Conservation (phyloP, 2,797 vertebrate genomes). For the Geotrypetes seraphini region DNA sequence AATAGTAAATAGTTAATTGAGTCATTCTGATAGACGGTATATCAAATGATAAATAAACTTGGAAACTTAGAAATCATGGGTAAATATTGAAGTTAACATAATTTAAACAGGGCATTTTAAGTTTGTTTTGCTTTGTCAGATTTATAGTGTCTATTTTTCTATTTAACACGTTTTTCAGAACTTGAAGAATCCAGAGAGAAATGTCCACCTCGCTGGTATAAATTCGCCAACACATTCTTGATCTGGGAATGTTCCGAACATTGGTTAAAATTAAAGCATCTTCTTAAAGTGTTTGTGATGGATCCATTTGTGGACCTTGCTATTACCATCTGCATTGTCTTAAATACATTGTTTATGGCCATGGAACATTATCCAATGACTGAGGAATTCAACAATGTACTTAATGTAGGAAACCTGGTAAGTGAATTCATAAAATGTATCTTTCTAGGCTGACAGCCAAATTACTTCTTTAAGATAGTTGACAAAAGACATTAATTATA, state of each 20-base stretch:
- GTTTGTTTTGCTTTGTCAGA: rapidly evolving
- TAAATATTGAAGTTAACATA: too few relatives aligned
- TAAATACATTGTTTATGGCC: constrained; percentile 96
- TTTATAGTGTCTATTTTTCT: background rate
- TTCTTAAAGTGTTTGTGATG: constrained; percentile 78
- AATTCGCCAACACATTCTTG: constrained; percentile 77
- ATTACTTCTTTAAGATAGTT: too few relatives aligned
- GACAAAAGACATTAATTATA: too few relatives aligned
- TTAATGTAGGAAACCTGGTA: constrained; percentile 78
- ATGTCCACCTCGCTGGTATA: constrained; percentile 83
- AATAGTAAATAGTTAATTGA: background rate
- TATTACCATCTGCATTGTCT: constrained; percentile 91
- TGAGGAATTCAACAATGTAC: constrained; percentile 41
- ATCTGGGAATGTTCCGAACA: constrained; percentile 87
- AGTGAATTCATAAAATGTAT: constrained; percentile 28
- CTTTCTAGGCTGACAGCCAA: background rate
- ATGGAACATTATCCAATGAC: constrained; percentile 86
- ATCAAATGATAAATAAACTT: too few relatives aligned
- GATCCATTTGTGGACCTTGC: constrained; percentile 88
- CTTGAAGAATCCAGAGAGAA: constrained; percentile 87
- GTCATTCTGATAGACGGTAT: too few relatives aligned
- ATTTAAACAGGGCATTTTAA: background rate
- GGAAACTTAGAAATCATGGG: too few relatives aligned
- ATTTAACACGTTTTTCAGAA: constrained; percentile 51
- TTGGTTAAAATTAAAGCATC: constrained; percentile 80